These are phyloP conservation scores for Apostichopus leukothele DNA, from an alignment of 53 echinoderm and acorn worm genomes.

Conservation along the genomic window DNA sequence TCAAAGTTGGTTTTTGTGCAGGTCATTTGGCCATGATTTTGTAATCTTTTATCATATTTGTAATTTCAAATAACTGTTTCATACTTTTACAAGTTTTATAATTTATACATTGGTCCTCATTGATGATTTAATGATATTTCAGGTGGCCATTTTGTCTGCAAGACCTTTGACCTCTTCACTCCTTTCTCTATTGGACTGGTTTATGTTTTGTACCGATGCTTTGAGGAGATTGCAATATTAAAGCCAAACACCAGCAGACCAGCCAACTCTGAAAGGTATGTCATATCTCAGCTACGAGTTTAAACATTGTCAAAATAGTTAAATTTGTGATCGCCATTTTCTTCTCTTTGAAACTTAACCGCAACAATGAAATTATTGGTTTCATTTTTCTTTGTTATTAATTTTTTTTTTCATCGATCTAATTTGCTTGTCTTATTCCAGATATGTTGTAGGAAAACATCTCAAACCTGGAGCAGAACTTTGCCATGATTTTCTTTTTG, in stretches of 20 bases:
- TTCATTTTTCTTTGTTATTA: too few relatives aligned
- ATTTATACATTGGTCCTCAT: too few relatives aligned
- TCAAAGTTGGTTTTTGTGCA: too few relatives aligned
- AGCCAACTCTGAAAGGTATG: conserved; percentile 96
- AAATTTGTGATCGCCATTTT: too few relatives aligned
- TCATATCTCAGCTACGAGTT: background rate
- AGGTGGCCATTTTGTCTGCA: conserved; percentile 99
- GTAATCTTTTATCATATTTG: too few relatives aligned
- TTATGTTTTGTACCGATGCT: conserved; percentile 80
- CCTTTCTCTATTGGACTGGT: conserved; percentile 91
- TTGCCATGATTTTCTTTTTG: conserved; percentile 87
- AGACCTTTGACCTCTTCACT: conserved; percentile 99
- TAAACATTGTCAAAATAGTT: background rate
- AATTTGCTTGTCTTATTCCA: background rate
- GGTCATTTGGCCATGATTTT: background rate
- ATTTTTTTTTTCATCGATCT: background rate
- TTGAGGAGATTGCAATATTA: conserved; percentile 79
- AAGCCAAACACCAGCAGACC: conserved; percentile 95
- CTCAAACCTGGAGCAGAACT: conserved; percentile 56
- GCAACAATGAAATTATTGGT: too few relatives aligned
- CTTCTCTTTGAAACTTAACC: too few relatives aligned
- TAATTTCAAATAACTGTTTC: background rate
- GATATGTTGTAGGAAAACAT: conserved; percentile 85
- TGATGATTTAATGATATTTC: conserved; percentile 13
- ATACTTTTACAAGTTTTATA: background rate